These are phyloP conservation scores for Orthosia cruda DNA, from an alignment of 2,888 invertebrate genomes.

Conservation along the genomic window DNA sequence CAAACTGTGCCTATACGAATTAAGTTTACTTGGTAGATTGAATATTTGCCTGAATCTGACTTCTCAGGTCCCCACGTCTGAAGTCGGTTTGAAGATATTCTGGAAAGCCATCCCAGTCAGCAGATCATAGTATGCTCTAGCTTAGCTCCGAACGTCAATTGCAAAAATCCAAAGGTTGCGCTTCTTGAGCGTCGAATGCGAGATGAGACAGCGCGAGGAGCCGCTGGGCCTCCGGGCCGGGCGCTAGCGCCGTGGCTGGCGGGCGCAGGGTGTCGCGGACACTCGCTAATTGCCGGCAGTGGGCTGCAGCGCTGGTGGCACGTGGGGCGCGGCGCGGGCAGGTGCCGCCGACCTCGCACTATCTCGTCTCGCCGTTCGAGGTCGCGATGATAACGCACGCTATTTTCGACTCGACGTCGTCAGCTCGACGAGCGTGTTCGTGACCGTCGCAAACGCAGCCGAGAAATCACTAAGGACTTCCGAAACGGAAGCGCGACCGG, in stretches of 20 bases:
- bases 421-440: conserved; percentile 79
- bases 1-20: conserved; percentile 12
- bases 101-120: conserved; percentile 29
- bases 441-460: conserved; percentile 88
- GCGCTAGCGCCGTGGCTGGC: conserved; percentile 18
- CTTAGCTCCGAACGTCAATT: conserved; percentile 65
- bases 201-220: conserved; percentile 65
- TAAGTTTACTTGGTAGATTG: conserved; percentile 18
- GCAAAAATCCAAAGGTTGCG: conserved; percentile 49
- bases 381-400: conserved; percentile 90
- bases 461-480: conserved; percentile 81
- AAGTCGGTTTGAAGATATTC: conserved; percentile 26
- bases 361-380: conserved; percentile 90
- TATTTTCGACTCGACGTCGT: conserved; percentile 85
- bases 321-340: conserved; percentile 85
- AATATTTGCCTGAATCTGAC: conserved; percentile 45
- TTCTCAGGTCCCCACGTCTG: conserved; percentile 38
- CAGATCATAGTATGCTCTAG: conserved; percentile 20
- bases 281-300: conserved; percentile 73
- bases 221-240: conserved; percentile 8
- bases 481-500: conserved; percentile 80
- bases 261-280: conserved; percentile 55
- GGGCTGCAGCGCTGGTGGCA: conserved; percentile 81
- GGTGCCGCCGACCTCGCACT: conserved; percentile 91
- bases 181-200: conserved; percentile 23